Evolutionary conservation across 1,140 invertebrate genomes (phyloP).

Genomic region (Solenopsis invicta): DNA sequence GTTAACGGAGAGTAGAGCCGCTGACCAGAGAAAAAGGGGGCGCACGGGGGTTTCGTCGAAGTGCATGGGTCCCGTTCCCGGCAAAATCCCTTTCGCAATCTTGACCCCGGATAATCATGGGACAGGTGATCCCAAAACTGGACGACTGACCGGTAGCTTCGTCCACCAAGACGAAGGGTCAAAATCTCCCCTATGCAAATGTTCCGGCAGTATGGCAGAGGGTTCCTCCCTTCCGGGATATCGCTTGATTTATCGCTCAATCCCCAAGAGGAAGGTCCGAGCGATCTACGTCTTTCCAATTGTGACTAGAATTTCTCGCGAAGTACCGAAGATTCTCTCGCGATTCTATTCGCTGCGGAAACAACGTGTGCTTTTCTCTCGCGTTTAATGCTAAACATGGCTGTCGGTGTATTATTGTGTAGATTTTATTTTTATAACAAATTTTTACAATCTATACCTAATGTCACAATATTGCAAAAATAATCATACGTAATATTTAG

Average conservation of each 20-base stretch:
- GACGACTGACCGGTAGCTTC: conserved; percentile 78
- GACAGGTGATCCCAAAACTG: conserved; percentile 82
- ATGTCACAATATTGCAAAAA: conserved; percentile 11
- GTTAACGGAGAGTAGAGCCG: background rate
- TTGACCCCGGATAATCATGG: conserved; percentile 85
- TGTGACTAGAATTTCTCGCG: conserved; percentile 48
- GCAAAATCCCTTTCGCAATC: conserved; percentile 74
- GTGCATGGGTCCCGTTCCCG: conserved; percentile 58
- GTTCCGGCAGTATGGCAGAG: conserved; percentile 29
- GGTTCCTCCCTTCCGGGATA: conserved; percentile 54
- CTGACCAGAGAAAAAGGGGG: conserved; percentile 55
- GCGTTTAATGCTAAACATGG: background rate
- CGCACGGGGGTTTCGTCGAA: conserved; percentile 30
- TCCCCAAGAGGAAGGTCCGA: conserved; percentile 28
- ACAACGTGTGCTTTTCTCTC: background rate
- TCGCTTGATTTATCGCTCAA: conserved; percentile 72
- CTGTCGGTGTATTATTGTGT: no score
- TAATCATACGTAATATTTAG: background rate
- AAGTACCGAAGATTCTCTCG: conserved; percentile 20
- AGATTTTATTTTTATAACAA: background rate
- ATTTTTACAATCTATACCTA: background rate
- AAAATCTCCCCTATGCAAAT: conserved; percentile 80
- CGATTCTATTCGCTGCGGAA: conserved; percentile 1
- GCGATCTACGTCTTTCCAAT: conserved; percentile 39
- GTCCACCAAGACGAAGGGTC: conserved; percentile 65